Evolutionary conservation across 2,888 invertebrate genomes (phyloP).

Genomic region (Emmelina monodactyla): DNA sequence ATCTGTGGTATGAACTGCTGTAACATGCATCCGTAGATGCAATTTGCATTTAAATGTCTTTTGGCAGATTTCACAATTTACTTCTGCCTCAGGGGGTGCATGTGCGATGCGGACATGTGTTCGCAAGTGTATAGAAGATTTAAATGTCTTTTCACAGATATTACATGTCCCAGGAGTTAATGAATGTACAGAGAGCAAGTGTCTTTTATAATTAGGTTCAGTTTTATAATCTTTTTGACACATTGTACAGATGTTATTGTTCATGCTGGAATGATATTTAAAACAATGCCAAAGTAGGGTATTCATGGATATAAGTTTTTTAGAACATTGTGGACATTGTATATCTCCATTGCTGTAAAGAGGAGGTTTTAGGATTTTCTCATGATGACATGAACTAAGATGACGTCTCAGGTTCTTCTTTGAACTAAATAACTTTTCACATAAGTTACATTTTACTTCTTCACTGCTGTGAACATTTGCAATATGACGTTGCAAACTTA

Average conservation of each 20-base stretch:
- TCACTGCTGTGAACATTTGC: constrained; percentile 21
- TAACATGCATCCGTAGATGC: constrained; percentile 25
- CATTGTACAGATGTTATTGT: constrained; percentile 11
- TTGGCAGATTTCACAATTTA: constrained; percentile 23
- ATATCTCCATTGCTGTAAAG: constrained; percentile 16
- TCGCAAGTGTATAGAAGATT: constrained; percentile 21
- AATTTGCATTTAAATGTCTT: constrained; percentile 26
- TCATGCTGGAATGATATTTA: constrained; percentile 16
- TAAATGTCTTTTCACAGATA: constrained; percentile 25
- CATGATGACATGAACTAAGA: background rate
- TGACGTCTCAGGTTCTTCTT: constrained; percentile 14
- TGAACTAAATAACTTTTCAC: constrained; percentile 16
- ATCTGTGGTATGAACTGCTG: constrained; percentile 22
- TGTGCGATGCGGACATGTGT: constrained; percentile 27
- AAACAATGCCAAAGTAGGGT: constrained; percentile 23
- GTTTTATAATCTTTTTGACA: constrained; percentile 22
- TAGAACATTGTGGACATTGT: too few relatives aligned
- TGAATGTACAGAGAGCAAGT: constrained; percentile 23
- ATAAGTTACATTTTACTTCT: constrained; percentile 13
- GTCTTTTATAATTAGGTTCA: constrained; percentile 20
- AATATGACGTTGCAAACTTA: constrained; percentile 20
- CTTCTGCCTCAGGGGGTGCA: constrained; percentile 24
- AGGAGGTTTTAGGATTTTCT: constrained; percentile 9
- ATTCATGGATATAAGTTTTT: constrained; percentile 18
- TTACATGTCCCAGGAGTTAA: constrained; percentile 20